A percentile compares a stretch with the other conserved stretches of the same genome.
These are phyloP conservation scores for Medauroidea extradentata DNA, from an alignment of 1,140 invertebrate genomes.

Conservation along the genomic window DNA sequence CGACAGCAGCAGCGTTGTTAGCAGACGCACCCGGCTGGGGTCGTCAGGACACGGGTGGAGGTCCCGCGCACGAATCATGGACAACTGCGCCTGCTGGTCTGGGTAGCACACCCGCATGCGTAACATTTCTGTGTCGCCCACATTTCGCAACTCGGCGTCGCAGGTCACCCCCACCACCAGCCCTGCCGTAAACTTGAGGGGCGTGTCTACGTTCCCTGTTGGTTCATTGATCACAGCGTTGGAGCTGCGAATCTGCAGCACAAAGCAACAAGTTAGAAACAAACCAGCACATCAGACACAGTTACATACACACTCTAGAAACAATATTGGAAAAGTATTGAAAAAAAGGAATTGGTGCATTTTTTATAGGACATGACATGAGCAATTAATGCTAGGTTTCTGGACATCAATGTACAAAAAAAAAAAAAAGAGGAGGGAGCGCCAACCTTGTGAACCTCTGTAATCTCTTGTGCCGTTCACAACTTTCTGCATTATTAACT, in stretches of 20 bases:
- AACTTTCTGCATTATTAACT: too few relatives aligned
- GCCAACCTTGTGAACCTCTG: too few relatives aligned
- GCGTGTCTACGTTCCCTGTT: conserved; percentile 70
- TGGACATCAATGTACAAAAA: too few relatives aligned
- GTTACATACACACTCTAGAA: too few relatives aligned
- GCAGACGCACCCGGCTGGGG: conserved; percentile 53
- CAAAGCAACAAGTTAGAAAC: too few relatives aligned
- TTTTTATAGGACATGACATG: too few relatives aligned
- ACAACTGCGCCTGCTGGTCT: conserved; percentile 80
- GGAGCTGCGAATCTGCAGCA: conserved; percentile 63
- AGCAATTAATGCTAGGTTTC: too few relatives aligned
- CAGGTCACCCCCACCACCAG: conserved; percentile 80
- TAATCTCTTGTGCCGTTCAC: too few relatives aligned
- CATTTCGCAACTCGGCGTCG: conserved; percentile 78
- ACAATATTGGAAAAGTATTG: too few relatives aligned
- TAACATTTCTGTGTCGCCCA: conserved; percentile 66
- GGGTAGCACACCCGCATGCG: conserved; percentile 87
- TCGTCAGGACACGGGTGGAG: conserved; percentile 46
- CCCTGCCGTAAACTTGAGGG: conserved; percentile 91
- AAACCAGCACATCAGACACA: too few relatives aligned
- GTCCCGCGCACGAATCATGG: conserved; percentile 69
- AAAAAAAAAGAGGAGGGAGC: too few relatives aligned
- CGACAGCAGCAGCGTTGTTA: conserved; percentile 81
- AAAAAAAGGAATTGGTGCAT: too few relatives aligned
- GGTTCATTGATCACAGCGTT: conserved; percentile 81